Base-by-base conservation (phyloP, 2,113 vertebrate genomes). In the Arenaria interpres region DNA sequence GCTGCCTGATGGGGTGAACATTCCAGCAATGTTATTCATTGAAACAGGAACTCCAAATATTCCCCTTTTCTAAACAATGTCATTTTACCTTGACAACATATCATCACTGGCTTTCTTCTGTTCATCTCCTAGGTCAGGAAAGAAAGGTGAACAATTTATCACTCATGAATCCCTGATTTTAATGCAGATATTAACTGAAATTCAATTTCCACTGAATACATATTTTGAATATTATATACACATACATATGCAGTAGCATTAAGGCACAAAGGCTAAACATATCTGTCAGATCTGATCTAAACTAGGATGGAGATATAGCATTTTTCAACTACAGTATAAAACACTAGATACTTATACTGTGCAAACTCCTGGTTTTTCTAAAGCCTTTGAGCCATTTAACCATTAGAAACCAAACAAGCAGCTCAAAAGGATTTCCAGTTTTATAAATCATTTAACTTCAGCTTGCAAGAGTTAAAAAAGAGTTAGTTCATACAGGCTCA, bases 141-240 rank as follows among this genome's bases (percentile, higher is more conserved):
- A 82, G 71, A 94, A 54, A 89, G 95, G 90, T 79, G 95, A 97
- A 93, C 92, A 78, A 91, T 96, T 83, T 79, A 89, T 92, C 94
- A 82, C 41, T 63, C 53, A 64, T 37, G 25, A 93, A 88, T 94
- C 46, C 85, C 76, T 25, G 77, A 57, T 73, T 96, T 75, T 89
- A 96, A 95, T 39, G 64, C 88, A 90, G 51, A 88, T 82, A 96
- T 90, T 74, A 92, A 81, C 39, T 33, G n/a, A 86, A 74, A 96
- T 83, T 93, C 69, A 86, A 85, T 97, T 96, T 94, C 37, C 68
- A 89, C 53, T 88, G 93, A 88, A 74, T 56, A 87, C 16, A 56
- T 88, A 95, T 43, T 93, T 86, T 67, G 71, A 85, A 53, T 82
- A 89, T 75, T 64, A 89, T 85, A 87, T 39, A 60, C 74, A 73